Evolutionary conservation across 2,888 invertebrate species (phyloP).

Genomic region (Eudemis profundana): DNA sequence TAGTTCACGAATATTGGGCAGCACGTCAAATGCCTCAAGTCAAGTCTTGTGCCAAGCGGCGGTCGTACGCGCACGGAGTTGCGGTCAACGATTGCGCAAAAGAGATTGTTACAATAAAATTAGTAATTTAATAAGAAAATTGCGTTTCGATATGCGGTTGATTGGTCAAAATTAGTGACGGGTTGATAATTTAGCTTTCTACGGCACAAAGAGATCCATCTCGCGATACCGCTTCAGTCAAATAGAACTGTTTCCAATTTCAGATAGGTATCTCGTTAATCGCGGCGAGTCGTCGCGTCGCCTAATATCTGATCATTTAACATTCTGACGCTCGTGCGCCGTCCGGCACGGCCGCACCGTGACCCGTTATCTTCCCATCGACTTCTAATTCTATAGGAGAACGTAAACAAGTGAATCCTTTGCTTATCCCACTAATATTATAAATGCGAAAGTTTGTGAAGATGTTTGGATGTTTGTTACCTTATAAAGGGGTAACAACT

Average conservation of each 20-base stretch:
- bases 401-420: constrained; percentile 41
- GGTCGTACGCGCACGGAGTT: constrained; percentile 11
- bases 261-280: constrained; percentile 43
- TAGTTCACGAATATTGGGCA: too few species aligned
- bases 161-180: constrained; percentile 45
- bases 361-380: constrained; percentile 32
- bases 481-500: too few species aligned
- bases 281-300: constrained; percentile 40
- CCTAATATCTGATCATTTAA: constrained; percentile 44
- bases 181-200: constrained; percentile 43
- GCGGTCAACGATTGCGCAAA: constrained; percentile 42
- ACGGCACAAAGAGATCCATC: constrained; percentile 42
- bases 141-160: constrained; percentile 40
- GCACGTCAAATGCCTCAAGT: too few species aligned
- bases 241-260: constrained; percentile 43
- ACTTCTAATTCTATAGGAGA: constrained; percentile 32
- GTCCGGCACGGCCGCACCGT: constrained; percentile 23
- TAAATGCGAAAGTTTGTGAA: too few species aligned
- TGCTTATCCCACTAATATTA: too few species aligned
- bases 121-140: constrained; percentile 46
- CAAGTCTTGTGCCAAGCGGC: too few species aligned
- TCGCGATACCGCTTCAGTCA: constrained; percentile 37
- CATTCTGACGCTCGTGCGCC: constrained; percentile 42
- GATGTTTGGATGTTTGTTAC: too few species aligned
- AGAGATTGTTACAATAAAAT: constrained; percentile 43